A percentile compares a stretch with the other conserved stretches of the same genome.
phyloP scores from a whole-genome alignment of 2,113 vertebrate genomes.

The Nerophis lumbriciformis region DNA sequence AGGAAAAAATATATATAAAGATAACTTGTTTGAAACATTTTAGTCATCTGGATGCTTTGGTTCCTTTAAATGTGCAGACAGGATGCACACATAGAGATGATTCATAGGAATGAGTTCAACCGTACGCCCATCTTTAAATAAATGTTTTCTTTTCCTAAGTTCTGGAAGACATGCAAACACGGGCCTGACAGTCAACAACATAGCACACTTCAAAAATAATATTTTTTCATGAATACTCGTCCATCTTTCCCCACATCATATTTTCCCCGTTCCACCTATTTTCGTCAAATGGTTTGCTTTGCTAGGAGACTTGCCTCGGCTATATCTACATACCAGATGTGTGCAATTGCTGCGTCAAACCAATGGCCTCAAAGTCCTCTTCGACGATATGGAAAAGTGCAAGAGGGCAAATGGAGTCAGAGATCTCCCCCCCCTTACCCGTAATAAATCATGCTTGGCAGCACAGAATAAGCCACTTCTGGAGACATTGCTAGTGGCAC shows the following conservation, averaged over 20 bases:
- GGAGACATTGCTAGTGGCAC: slow-evolving; percentile 69
- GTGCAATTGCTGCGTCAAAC: slow-evolving; percentile 62
- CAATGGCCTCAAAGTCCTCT: slow-evolving; percentile 54
- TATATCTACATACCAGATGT: slow-evolving; percentile 59
- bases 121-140: neutral
- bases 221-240: slow-evolving; percentile 21
- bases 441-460: slow-evolving; percentile 76
- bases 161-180: slow-evolving; percentile 16
- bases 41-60: no score
- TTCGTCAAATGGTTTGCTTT: slow-evolving; percentile 29
- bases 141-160: neutral
- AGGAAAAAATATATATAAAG: no score
- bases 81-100: slow-evolving; percentile 22
- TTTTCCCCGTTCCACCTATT: slow-evolving; percentile 41
- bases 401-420: slow-evolving; percentile 70
- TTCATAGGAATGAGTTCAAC: slow-evolving; percentile 11
- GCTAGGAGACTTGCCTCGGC: slow-evolving; percentile 19
- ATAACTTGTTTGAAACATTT: no score
- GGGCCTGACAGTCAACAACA: slow-evolving; percentile 5
- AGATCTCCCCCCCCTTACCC: slow-evolving; percentile 52
- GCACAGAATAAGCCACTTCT: slow-evolving; percentile 72
- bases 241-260: slow-evolving; percentile 29
- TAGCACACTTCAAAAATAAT: slow-evolving; percentile 1
- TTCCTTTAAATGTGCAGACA: slow-evolving; percentile 15
- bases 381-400: slow-evolving; percentile 61